These are phyloP conservation scores for Remorina albescens DNA, from an alignment of 2,797 vertebrate species.

Conservation along the genomic window DNA sequence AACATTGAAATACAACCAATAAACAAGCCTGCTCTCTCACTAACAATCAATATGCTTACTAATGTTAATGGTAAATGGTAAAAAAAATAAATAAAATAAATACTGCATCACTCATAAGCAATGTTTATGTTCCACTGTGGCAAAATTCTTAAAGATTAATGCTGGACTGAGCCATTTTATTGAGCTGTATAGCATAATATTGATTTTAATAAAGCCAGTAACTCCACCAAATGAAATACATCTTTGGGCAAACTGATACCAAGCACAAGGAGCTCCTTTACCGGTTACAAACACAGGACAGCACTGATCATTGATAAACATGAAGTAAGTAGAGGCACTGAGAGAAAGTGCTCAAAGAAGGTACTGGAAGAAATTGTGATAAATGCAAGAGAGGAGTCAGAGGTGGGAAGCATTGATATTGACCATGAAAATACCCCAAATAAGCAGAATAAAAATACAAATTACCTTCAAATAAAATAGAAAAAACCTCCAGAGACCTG, in stretches of 20 bases:
- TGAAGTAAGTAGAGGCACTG: neutral
- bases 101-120: conserved; percentile 59
- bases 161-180: conserved; percentile 46
- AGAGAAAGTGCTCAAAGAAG: conserved; percentile 2
- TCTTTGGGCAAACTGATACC: conserved; percentile 42
- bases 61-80: conserved; percentile 49
- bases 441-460: conserved; percentile 2
- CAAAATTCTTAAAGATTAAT: conserved; percentile 42
- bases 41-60: conserved; percentile 62
- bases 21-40: conserved; percentile 67
- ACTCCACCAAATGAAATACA: conserved; percentile 55
- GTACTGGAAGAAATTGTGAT: conserved; percentile 26
- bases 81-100: conserved; percentile 25
- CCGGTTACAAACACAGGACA: conserved; percentile 19
- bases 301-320: conserved; percentile 9
- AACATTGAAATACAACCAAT: conserved; percentile 76
- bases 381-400: conserved; percentile 24
- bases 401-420: conserved; percentile 14
- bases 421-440: conserved; percentile 22
- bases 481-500: conserved; percentile 36
- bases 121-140: conserved; percentile 48
- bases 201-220: conserved; percentile 58
- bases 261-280: conserved; percentile 13
- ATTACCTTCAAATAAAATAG: conserved; percentile 21
- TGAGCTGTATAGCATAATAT: conserved; percentile 49